phyloP scores from a whole-genome alignment of 2,888 invertebrate species.

The Epirrhoe alternata region DNA sequence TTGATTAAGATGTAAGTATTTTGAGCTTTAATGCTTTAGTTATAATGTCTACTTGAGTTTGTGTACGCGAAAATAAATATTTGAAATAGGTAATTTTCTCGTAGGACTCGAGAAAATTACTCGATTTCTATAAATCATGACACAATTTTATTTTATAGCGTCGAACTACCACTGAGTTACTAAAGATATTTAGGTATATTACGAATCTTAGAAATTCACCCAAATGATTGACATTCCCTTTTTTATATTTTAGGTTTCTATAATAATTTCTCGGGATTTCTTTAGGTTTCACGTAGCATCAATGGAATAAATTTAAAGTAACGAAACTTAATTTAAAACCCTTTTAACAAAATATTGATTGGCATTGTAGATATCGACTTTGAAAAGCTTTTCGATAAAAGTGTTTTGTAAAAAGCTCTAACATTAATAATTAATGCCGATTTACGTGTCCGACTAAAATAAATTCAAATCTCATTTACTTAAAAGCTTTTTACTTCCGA shows the following conservation, averaged over 20 bases:
- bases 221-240: too few relatives aligned
- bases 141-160: too few relatives aligned
- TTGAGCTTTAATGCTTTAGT: conserved; percentile 16
- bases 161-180: too few relatives aligned
- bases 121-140: too few relatives aligned
- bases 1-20: conserved; percentile 25
- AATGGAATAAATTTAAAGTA: too few relatives aligned
- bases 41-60: conserved; percentile 22
- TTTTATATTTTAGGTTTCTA: too few relatives aligned
- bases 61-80: conserved; percentile 2
- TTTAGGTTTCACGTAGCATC: too few relatives aligned
- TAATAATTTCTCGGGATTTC: too few relatives aligned
- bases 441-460: conserved; percentile 31
- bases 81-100: conserved; percentile 9
- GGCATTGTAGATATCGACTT: not conserved
- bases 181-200: too few relatives aligned
- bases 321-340: too few relatives aligned
- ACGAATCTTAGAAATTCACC: too few relatives aligned
- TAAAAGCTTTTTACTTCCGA: conserved; percentile 41
- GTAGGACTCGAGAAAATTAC: too few relatives aligned
- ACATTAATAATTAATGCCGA: conserved; percentile 36
- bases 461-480: conserved; percentile 38
- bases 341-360: not conserved
- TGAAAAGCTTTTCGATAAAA: not conserved
- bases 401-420: not conserved